Evolutionary conservation across 1,140 invertebrate genomes (phyloP).

Genomic region (Tetragonula clypearis): DNA sequence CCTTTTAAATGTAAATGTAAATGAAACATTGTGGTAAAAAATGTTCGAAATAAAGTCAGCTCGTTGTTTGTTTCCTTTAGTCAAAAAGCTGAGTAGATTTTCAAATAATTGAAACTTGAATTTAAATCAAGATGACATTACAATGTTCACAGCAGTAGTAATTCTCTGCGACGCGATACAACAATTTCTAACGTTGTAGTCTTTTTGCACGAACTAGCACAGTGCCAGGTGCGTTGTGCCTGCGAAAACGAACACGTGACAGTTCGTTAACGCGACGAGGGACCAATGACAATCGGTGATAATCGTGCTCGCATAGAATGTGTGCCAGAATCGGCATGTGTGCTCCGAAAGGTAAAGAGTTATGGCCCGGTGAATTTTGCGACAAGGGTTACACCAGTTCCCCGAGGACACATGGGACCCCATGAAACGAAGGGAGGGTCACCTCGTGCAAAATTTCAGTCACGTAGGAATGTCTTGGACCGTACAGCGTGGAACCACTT

Average conservation of each 20-base stretch:
- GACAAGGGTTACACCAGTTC: conserved; percentile 17
- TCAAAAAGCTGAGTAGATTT: background rate
- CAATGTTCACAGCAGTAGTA: too few relatives aligned
- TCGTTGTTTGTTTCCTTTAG: background rate
- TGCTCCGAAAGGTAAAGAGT: conserved; percentile 64
- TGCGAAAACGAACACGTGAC: conserved; percentile 60
- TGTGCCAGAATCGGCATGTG: conserved; percentile 47
- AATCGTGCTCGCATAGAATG: conserved; percentile 54
- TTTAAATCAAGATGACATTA: too few relatives aligned
- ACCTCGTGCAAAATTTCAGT: conserved; percentile 54
- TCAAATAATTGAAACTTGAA: background rate
- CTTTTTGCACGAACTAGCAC: background rate
- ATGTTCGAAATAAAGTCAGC: background rate
- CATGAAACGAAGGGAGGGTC: background rate
- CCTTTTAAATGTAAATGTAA: background rate
- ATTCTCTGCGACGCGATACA: too few relatives aligned
- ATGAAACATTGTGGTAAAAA: background rate
- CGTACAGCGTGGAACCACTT: background rate
- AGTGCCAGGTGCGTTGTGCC: conserved; percentile 26
- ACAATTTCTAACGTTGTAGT: background rate
- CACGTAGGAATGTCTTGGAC: conserved; percentile 55
- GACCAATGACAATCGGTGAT: conserved; percentile 64
- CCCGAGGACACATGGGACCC: conserved; percentile 5
- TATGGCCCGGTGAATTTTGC: conserved; percentile 58
- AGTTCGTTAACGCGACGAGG: conserved; percentile 11